Conservation (phyloP, 2,113 vertebrate species). For the Pycnonotus jocosus region DNA sequence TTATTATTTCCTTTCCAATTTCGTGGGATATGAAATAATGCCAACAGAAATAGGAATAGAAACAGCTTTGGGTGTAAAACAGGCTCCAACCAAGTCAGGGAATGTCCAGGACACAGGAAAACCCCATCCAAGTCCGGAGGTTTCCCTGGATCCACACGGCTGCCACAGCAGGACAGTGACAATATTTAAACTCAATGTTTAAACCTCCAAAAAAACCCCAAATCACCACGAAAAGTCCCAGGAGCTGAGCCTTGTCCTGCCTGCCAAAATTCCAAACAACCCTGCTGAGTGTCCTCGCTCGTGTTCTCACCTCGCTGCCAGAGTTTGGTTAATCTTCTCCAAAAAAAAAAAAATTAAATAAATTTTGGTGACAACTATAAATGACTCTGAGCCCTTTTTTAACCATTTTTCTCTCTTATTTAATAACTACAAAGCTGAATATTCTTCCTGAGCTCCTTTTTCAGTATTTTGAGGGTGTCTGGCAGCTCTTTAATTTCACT, state of each 20-base stretch:
- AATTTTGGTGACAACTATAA: not conserved
- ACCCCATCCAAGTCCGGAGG: accelerated
- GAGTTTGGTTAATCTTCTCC: not conserved
- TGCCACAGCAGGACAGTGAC: not conserved
- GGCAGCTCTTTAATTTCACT: not conserved
- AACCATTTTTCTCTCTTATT: not conserved
- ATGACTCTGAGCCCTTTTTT: not conserved
- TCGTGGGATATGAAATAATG: not conserved
- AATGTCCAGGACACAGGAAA: not conserved
- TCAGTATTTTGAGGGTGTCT: not conserved
- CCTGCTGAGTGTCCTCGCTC: not conserved
- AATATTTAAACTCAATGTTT: not conserved
- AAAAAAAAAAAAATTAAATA: not conserved
- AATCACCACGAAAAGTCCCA: not conserved
- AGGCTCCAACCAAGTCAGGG: not conserved
- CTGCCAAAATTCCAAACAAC: not conserved
- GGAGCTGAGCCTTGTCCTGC: not conserved
- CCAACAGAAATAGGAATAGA: not conserved
- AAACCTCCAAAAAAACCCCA: not conserved
- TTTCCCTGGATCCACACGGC: not conserved
- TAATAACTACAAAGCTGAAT: not conserved
- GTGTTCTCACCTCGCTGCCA: accelerated
- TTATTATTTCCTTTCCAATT: no score
- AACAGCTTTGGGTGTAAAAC: not conserved
- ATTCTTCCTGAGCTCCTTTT: not conserved